Evolutionary conservation across 2,888 invertebrate genomes (phyloP), one percentile per base, ranked within the genome.

Genomic region (Tiliacea aurago): DNA sequence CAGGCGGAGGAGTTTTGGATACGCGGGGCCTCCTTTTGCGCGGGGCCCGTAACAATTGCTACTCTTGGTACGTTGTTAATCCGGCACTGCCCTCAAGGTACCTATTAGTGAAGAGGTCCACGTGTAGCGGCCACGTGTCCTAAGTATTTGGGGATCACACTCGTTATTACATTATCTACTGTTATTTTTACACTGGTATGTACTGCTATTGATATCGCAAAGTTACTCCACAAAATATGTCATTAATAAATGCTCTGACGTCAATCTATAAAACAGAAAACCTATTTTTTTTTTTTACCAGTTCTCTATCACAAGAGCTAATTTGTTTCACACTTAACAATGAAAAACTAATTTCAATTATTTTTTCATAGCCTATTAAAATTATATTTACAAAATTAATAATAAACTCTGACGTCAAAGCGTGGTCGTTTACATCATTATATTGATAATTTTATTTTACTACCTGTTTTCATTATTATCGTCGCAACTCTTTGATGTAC

Each of bases 221-320:
- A 69, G 59, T 78, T 59, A 73, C 72, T 77, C 72, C 67, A 76
- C 73, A 73, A 77, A 28, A 28, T 28, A 78, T 78, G 67, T 66
- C 81, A 76, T 80, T 81, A 80, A 65, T 73, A n/a, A n/a, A 80
- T 78, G 73, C 73, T 76, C 58, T 87, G 87, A 87, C 87, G 87
- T 87, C 87, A 87, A 81, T 80, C 71, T 74, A 66, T 64, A 62
- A 81, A 78, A 73, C 69, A 64, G 67, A 77, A 75, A 78, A 68
- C 70, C 65, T 77, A 70, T 69, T 72, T 70, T 78, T 70, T 78
- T 71, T 65, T 66, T 53, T 81, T 69, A 55, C 68, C 58, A 55
- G 70, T 76, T 84, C 73, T 61, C 58, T 61, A 83, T 63, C 55
- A 59, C 49, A 63, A 65, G 64, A 66, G 47, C 53, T 78, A 67